Evolutionary conservation across 2,888 invertebrate genomes (phyloP).

Genomic region (Drosophila paramelanica): DNA sequence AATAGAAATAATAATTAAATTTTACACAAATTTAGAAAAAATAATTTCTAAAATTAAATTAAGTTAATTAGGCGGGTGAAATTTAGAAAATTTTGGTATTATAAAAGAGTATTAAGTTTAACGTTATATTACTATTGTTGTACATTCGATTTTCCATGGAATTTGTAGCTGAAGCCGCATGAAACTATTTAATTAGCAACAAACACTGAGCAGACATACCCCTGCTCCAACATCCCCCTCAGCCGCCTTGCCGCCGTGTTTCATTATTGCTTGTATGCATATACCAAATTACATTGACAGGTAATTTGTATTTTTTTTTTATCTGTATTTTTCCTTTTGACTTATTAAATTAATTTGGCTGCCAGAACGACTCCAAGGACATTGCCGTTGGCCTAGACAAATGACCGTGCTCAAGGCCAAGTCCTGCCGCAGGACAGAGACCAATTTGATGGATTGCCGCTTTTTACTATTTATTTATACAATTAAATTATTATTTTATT

Average conservation of each 20-base stretch:
- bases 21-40: no score
- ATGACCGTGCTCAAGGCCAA: conserved; percentile 23
- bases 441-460: conserved; percentile 51
- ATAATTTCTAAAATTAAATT: no score
- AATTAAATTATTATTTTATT: neutral
- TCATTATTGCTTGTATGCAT: neutral
- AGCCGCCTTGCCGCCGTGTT: neutral
- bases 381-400: conserved; percentile 8
- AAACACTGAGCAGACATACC: neutral
- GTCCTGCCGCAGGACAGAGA: conserved; percentile 17
- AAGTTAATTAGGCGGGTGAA: no score
- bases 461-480: conserved; percentile 17
- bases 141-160: no score
- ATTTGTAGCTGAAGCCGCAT: no score
- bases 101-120: no score
- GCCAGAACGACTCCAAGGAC: conserved; percentile 5
- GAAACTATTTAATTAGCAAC: no score
- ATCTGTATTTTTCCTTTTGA: neutral
- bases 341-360: conserved; percentile 42
- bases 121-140: no score
- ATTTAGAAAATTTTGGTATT: no score
- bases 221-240: neutral
- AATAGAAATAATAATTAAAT: no score
- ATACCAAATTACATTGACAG: conserved; percentile 12
- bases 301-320: conserved; percentile 13